Percentiles rank a stretch among this genome's conserved stretches.
phyloP scores from a whole-genome alignment of 37 sponge, comb jelly and placozoan species.

The Spongilla lacustris region DNA sequence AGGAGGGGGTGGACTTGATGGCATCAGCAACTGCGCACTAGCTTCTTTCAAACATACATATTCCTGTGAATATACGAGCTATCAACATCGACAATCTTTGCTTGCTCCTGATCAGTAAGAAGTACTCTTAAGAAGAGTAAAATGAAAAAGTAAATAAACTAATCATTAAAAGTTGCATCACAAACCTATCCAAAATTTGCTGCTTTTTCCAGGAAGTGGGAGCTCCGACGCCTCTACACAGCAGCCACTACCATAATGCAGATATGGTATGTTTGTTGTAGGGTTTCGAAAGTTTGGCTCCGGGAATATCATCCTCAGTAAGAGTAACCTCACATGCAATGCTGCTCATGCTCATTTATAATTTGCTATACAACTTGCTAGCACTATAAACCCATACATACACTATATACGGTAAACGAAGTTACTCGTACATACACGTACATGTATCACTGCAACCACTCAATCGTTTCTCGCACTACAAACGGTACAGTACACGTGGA shows the following conservation, averaged over 20 bases:
- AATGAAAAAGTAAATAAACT: not conserved
- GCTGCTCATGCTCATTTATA: too few relatives aligned
- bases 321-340: too few relatives aligned
- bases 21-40: not conserved
- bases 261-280: constrained; percentile 2
- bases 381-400: too few relatives aligned
- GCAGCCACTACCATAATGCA: constrained; percentile 17
- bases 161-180: not conserved
- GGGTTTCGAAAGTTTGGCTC: constrained; percentile 3
- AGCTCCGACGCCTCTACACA: constrained; percentile 16
- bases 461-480: too few relatives aligned
- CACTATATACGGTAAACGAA: too few relatives aligned
- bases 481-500: too few relatives aligned
- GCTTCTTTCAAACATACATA: not conserved
- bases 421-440: too few relatives aligned
- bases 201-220: constrained; percentile 22
- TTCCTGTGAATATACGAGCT: constrained; percentile 43
- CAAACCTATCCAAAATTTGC: constrained; percentile 3
- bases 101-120: constrained; percentile 3
- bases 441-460: too few relatives aligned
- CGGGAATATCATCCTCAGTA: constrained; percentile 17
- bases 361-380: too few relatives aligned
- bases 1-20: constrained; percentile 8
- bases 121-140: too few relatives aligned
- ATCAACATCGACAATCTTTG: constrained; percentile 32